Base-by-base conservation (phyloP, 2,113 vertebrate species). In the Aplodontia rufa region DNA sequence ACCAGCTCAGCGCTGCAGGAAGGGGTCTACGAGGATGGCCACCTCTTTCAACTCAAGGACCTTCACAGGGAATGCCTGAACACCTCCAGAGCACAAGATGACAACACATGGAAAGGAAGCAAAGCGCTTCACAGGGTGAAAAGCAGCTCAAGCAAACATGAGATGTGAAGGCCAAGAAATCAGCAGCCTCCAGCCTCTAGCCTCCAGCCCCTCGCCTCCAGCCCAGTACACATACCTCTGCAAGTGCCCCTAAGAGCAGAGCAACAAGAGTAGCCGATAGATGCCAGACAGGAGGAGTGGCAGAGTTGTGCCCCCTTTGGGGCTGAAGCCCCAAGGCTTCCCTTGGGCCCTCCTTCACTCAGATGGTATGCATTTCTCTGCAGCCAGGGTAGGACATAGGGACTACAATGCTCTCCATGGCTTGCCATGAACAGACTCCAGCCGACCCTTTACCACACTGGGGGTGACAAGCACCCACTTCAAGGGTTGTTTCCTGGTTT, bases 401-500 rank as follows among this genome's bases (percentile, higher is more conserved):
- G 89, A 82, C 76, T 64, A 35, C 5, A 32, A 74, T 16, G 69
- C 81, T 83, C 60, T 87, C 83, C 22, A 0, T 82, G 37, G 90
- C 49, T 58, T 28, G 69, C 47, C 32, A 19, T 2, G 66, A 40
- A 90, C 84, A 14, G 0, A 55, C 81, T 75, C 94, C 58, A 30
- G 53, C 32, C 19, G 51, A 60, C 78, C 69, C 82, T 24, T 35
- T 0, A 0, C 35, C 40, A 75, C 9, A 42, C 6, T 85, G 83
- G 0, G 87, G 81, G 71, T 89, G 95, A 93, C 24, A 85, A 75
- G n/a, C 49, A 32, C 8, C 0, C 8, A 60, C 94, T 79, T 84
- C 0, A 75, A 90, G 91, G 83, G 92, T 8, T 53, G 58, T 74
- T 55, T 72, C 79, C 81, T 62, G 88, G 95, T 78, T 96, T 96